Evolutionary conservation across 2,113 vertebrate genomes (phyloP).

Genomic region (Zosterops lateralis): DNA sequence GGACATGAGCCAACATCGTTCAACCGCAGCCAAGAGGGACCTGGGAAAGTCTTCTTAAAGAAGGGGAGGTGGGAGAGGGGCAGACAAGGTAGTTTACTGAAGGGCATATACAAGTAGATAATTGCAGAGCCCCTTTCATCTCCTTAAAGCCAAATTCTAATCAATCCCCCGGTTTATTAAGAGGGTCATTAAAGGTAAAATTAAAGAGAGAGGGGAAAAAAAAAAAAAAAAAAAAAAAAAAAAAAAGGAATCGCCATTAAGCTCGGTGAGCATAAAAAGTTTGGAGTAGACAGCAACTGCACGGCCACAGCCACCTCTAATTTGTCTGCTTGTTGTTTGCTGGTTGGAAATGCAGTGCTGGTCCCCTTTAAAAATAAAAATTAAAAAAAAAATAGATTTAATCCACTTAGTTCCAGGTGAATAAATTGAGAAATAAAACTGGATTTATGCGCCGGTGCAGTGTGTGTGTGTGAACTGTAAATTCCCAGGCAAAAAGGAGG

Average conservation of each 20-base stretch:
- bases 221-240: not conserved
- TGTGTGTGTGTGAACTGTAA: slow-evolving; percentile 36
- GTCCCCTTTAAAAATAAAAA: not conserved
- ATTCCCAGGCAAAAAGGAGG: slow-evolving; percentile 61
- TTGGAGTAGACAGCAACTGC: slow-evolving; percentile 38
- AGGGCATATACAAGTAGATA: slow-evolving; percentile 69
- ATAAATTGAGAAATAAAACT: slow-evolving; percentile 75
- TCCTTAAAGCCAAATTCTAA: slow-evolving; percentile 67
- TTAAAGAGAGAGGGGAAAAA: not conserved
- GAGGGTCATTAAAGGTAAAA: slow-evolving; percentile 66
- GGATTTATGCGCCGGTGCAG: slow-evolving; percentile 67
- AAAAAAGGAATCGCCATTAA: slow-evolving; percentile 12
- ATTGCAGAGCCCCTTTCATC: slow-evolving; percentile 70
- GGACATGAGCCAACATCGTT: slow-evolving; percentile 94
- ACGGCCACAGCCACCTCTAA: slow-evolving; percentile 21
- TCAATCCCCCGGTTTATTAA: slow-evolving; percentile 65
- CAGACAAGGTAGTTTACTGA: slow-evolving; percentile 78
- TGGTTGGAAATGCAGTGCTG: slow-evolving; percentile 52
- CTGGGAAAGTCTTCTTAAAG: slow-evolving; percentile 94
- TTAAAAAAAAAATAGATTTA: not conserved
- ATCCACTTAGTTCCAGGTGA: slow-evolving; percentile 74
- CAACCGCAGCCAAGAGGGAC: slow-evolving; percentile 91
- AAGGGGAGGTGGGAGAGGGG: slow-evolving; percentile 70
- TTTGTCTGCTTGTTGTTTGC: slow-evolving; percentile 48
- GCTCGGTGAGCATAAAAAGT: slow-evolving; percentile 48